A percentile compares a stretch with the other conserved stretches of the same genome.
Evolutionary conservation across 2,113 vertebrate species (phyloP).

Genomic region (Felis catus): F.catus_Fca126_mat1.0 CM031419.1:38114001-38114500

Average conservation of each 20-base stretch:
- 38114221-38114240: not conserved
- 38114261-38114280: conserved; percentile 36
- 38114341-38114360: not conserved
- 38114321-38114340: not conserved
- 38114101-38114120: not conserved
- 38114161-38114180: not conserved
- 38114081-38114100: not conserved
- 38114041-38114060: not conserved
- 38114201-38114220: not conserved
- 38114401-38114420: not conserved
- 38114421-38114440: not conserved
- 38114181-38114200: not conserved
- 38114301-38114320: not conserved
- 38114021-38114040: not conserved
- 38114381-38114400: conserved; percentile 1
- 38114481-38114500: not conserved
- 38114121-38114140: not conserved
- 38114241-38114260: conserved; percentile 9
- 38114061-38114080: not conserved
- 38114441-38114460: conserved; percentile 36
- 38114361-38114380: not conserved
- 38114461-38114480: not conserved
- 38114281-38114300: conserved; percentile 6
- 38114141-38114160: not conserved
- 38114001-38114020: not conserved